Percentiles rank a stretch among this genome's conserved stretches.
Evolutionary conservation across 2,888 invertebrate genomes (phyloP).

Genomic region (Dicyrtoma fusca): DNA sequence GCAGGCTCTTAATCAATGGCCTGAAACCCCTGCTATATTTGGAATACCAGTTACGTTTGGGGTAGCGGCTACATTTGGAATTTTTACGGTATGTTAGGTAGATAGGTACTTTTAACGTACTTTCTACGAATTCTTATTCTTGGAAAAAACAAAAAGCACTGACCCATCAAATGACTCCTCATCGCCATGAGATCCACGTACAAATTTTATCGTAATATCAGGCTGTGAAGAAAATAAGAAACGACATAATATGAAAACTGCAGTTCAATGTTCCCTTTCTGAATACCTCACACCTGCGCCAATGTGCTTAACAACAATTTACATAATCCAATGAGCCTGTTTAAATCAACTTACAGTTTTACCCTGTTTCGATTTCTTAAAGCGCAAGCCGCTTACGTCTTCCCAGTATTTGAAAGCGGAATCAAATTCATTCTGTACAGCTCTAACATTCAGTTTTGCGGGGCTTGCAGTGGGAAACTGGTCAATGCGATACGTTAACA

Average conservation of each 20-base stretch:
- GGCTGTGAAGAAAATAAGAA: slow-evolving; percentile 37
- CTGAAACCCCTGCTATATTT: too few species aligned
- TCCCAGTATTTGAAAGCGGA: slow-evolving; percentile 47
- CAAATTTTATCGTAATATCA: slow-evolving; percentile 44
- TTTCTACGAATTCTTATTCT: too few species aligned
- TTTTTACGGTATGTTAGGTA: too few species aligned
- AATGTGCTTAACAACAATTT: not conserved
- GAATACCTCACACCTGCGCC: not conserved
- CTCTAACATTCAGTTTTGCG: not conserved
- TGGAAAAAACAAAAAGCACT: not conserved
- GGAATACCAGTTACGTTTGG: too few species aligned
- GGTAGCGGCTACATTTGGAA: too few species aligned
- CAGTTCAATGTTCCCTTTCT: too few species aligned
- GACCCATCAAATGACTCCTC: slow-evolving; percentile 43
- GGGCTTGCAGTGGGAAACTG: slow-evolving; percentile 32
- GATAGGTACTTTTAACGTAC: too few species aligned
- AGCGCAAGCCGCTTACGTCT: slow-evolving; percentile 43
- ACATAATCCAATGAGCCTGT: too few species aligned
- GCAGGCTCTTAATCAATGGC: too few species aligned
- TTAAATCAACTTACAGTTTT: not conserved
- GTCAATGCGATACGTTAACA: slow-evolving; percentile 35
- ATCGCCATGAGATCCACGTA: slow-evolving; percentile 40
- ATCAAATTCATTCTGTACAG: slow-evolving; percentile 38
- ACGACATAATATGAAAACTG: too few species aligned
- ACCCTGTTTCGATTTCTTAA: slow-evolving; percentile 38